Conservation (phyloP, 2,113 vertebrate genomes). For the Colistium nudipinnis region DNA sequence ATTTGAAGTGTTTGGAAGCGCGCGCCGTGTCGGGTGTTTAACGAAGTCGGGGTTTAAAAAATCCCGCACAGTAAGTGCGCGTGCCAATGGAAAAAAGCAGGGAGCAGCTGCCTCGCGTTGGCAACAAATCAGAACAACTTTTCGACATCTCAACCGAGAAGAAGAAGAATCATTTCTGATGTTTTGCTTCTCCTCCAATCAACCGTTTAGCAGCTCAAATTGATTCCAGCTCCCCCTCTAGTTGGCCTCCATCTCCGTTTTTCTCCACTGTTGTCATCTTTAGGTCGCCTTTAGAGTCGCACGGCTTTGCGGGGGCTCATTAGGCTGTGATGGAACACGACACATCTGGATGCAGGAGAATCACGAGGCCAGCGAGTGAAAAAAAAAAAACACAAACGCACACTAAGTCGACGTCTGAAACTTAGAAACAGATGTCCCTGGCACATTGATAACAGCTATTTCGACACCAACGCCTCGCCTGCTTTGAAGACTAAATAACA, state of each 20-base stretch:
- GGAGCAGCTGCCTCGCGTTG: constrained; percentile 1
- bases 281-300: constrained; percentile 39
- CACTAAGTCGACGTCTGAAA: constrained; percentile 33
- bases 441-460: constrained; percentile 69
- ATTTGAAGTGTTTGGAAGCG: constrained; percentile 33
- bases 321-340: constrained; percentile 60
- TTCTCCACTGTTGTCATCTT: constrained; percentile 14
- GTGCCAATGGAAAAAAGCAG: not conserved
- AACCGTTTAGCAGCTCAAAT: not conserved
- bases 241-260: constrained; percentile 10
- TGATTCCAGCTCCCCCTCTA: constrained; percentile 5
- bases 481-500: constrained; percentile 70
- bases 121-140: not conserved
- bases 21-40: constrained; percentile 24
- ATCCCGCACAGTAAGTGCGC: not conserved
- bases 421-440: constrained; percentile 59
- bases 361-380: constrained; percentile 5
- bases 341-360: constrained; percentile 61
- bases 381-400: constrained; percentile 15
- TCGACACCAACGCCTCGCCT: constrained; percentile 29
- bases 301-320: constrained; percentile 46
- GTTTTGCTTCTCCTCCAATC: constrained; percentile 8
- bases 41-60: constrained; percentile 16
- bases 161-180: not conserved
- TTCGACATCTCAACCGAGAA: constrained; percentile 1